Conservation (phyloP, 2,113 vertebrate species). For the Ia io region DNA sequence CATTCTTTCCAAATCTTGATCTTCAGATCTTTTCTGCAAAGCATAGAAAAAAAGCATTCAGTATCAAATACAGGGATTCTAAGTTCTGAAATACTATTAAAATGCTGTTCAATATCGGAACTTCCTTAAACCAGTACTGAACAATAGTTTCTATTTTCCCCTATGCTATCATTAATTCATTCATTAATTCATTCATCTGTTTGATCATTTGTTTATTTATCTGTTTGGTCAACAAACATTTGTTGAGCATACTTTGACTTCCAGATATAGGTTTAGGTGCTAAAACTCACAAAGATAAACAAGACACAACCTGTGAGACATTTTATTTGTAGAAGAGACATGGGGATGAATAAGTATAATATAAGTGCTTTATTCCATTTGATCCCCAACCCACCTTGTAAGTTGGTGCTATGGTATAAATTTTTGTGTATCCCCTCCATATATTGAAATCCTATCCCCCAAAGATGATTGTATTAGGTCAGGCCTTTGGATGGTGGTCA, state of each 20-base stretch:
- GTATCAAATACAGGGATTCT: not conserved
- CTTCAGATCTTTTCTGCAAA: conserved; percentile 14
- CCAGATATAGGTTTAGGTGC: not conserved
- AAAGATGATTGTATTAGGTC: not conserved
- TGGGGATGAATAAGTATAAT: not conserved
- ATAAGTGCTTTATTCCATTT: not conserved
- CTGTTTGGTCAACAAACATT: not conserved
- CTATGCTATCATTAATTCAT: not conserved
- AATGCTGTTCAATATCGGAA: not conserved
- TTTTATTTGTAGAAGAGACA: not conserved
- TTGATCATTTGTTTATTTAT: not conserved
- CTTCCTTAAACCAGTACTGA: not conserved
- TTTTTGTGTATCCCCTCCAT: not conserved
- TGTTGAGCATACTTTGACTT: not conserved
- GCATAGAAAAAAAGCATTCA: not conserved
- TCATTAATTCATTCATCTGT: not conserved
- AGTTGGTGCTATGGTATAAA: not conserved
- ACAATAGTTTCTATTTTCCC: not conserved
- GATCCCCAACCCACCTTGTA: not conserved
- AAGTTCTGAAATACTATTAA: not conserved
- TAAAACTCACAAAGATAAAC: not conserved
- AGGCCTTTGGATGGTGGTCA: not conserved
- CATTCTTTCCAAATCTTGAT: conserved; percentile 35
- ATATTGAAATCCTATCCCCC: not conserved
- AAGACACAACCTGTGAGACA: not conserved